Conservation (phyloP, 2,888 invertebrate genomes). For the Drosophila longiperda region DNA sequence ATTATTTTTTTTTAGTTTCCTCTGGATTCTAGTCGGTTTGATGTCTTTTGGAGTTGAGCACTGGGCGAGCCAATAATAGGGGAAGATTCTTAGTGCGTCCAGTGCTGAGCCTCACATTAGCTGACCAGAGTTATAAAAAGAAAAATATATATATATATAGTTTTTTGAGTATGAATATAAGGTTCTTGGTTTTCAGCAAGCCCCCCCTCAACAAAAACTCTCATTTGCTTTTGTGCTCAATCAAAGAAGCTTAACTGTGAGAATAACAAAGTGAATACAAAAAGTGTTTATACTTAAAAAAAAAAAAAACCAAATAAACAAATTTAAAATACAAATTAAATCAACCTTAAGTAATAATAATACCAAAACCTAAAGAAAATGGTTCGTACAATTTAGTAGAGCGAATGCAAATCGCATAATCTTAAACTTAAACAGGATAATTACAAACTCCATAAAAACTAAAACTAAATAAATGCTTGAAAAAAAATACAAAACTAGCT, state of each 20-base stretch:
- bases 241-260: conserved; percentile 85
- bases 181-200: conserved; percentile 51
- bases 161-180: conserved; percentile 43
- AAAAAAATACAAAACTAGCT: conserved; percentile 35
- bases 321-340: conserved; percentile 19
- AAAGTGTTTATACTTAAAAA: conserved; percentile 46
- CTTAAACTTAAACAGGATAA: conserved; percentile 45
- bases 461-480: conserved; percentile 46
- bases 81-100: conserved; percentile 82
- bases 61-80: conserved; percentile 81
- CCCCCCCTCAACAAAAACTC: conserved; percentile 55
- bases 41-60: conserved; percentile 32
- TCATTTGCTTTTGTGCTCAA: conserved; percentile 84
- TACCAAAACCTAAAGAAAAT: conserved; percentile 58
- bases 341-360: conserved; percentile 39
- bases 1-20: conserved; percentile 6
- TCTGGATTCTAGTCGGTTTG: conserved; percentile 8
- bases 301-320: conserved; percentile 43
- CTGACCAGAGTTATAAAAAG: conserved; percentile 15
- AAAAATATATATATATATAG: background rate
- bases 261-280: conserved; percentile 73
- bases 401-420: conserved; percentile 53
- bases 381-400: conserved; percentile 57
- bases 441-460: conserved; percentile 15
- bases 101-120: conserved; percentile 43